A percentile compares a stretch with the other conserved stretches of the same genome.
These are phyloP conservation scores for Triplophysa siluroides DNA, from an alignment of 2,113 vertebrate genomes.

Conservation along the genomic window DNA sequence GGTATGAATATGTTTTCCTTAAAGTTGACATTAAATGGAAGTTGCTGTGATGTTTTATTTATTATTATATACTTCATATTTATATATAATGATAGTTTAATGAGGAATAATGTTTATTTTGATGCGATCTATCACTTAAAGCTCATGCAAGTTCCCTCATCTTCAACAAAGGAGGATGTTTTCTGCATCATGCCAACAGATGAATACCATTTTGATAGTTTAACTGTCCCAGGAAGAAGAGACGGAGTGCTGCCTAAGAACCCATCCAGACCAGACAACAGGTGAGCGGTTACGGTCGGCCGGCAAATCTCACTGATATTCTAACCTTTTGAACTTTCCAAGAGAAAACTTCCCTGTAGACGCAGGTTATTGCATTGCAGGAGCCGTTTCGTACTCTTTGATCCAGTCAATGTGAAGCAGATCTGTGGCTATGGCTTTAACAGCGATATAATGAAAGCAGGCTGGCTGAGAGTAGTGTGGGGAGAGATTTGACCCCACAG, in stretches of 20 bases:
- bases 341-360: conserved; percentile 66
- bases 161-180: not conserved
- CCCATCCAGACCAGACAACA: conserved; percentile 66
- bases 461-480: conserved; percentile 41
- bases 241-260: conserved; percentile 42
- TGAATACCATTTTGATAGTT: conserved; percentile 52
- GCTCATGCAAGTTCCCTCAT: not conserved
- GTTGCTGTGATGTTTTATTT: no score
- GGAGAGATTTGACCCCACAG: conserved; percentile 32
- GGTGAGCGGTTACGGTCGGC: conserved; percentile 70
- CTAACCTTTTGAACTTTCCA: conserved; percentile 79
- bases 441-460: conserved; percentile 55
- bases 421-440: conserved; percentile 54
- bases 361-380: conserved; percentile 64
- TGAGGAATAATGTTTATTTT: no score
- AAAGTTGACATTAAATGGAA: no score
- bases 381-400: conserved; percentile 59
- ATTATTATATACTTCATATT: no score
- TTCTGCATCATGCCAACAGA: conserved; percentile 43
- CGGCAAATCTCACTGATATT: conserved; percentile 74
- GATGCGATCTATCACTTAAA: not conserved
- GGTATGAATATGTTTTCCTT: no score
- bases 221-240: conserved; percentile 48
- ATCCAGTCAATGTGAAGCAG: conserved; percentile 70
- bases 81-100: no score